Base-by-base conservation (phyloP, 2,888 invertebrate genomes). In the Agrotis puta region DNA sequence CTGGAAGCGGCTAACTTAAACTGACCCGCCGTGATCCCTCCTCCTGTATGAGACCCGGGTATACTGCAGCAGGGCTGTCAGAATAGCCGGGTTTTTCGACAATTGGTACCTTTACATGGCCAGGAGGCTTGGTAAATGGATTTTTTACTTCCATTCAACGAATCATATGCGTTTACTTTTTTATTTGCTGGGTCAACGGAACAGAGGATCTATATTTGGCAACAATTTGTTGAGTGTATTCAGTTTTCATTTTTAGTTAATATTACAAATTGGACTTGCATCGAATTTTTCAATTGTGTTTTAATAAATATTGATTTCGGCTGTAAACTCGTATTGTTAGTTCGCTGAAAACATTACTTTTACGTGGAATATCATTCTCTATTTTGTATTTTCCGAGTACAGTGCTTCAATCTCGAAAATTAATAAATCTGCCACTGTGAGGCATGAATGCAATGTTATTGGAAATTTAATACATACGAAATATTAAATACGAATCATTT, bases 121-220 rank as follows among this genome's bases (percentile, higher is more conserved):
- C 89, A 85, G 86, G 79, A 86, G 88, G 86, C 85, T 85, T 79
- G 75, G 88, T 86, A 88, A 89, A 90, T 90, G 88, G 89, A 88
- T 87, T 91, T 91, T 91, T 89, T 88, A 87, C 90, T 88, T 86
- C 68, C 85, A 87, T 83, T 85, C 82, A 83, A 79, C 85, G 88
- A 88, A 88, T 88, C 83, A 86, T 87, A 83, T 84, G 84, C 83
- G 87, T 88, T 88, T 88, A 87, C 84, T 85, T 88, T 89, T 87
- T 78, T 83, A 78, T 85, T 83, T 80, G 74, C 62, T 73, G 22
- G 74, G 69, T 77, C 68, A 74, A 79, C 69, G 58, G 62, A 66
- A 74, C 79, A 73, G 54, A 58, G 62, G n/a, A 62, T 66, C 57
- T 75, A 62, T 67, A 70, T 74, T 73, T 63, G 67, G 69, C 50